Base-by-base conservation (phyloP, 2,113 vertebrate genomes). In the Albula glossodonta region DNA sequence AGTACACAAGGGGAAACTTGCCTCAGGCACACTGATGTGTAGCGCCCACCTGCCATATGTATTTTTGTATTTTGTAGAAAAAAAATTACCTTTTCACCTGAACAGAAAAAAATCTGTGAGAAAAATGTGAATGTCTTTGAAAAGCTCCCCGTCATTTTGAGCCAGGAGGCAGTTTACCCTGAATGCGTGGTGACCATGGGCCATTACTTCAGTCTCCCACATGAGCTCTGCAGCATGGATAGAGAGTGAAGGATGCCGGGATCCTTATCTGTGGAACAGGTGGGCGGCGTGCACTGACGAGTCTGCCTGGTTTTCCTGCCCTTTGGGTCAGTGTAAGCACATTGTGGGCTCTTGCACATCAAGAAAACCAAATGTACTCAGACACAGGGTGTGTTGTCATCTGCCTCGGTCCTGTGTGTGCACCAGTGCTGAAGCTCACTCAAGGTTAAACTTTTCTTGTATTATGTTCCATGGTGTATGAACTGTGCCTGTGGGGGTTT, bases 191-290 rank as follows among this genome's bases (percentile, higher is more conserved):
- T 11, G 31, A 25, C 22, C 22, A 15, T 52, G 56, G 52, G 53
- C 19, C 81, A 56, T 82, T 53, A 82, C 22, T 82, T 13, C 31
- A 82, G 60, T 60, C 52, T 82, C n/a, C 81, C 52, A 25, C 81
- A n/a, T 25, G 56, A 57, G 53, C 81, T 31, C n/a, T 15, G 4
- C n/a, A 12, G 52, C 52, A 17, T 8, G 81, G 81, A 82, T 56
- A 31, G 6, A 41, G 31, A 57, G 25, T 82, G 51, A 82, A 82
- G 81, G 51, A 57, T 51, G 31, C 7, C 6, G 53, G 53, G 49
- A 8, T 25, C 50, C 19, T 82, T 57, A 82, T 82, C 81, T 25
- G n/a, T 57, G 52, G 22, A 15, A 9, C 1, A 82, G 13, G 81
- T 56, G 81, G 81, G 52, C 22, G 81, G 22, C 3, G 50, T 7